Evolutionary conservation across 2,113 vertebrate genomes (phyloP).

Genomic region (Ceyx margarethae): DNA sequence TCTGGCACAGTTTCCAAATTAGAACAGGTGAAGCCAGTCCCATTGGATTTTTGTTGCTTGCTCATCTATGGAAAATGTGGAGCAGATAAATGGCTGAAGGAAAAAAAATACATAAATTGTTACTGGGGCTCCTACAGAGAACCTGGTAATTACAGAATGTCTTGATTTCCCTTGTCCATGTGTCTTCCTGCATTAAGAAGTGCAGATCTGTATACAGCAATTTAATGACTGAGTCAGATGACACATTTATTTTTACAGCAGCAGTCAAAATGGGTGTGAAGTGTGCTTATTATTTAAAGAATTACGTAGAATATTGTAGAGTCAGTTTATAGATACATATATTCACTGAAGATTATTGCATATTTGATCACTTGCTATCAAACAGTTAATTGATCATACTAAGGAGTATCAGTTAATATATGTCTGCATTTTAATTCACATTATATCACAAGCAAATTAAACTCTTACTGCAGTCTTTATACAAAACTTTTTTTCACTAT

Average conservation of each 20-base stretch:
- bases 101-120: background rate
- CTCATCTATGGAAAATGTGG: background rate
- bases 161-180: background rate
- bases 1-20: background rate
- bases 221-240: background rate
- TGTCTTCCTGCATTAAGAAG: background rate
- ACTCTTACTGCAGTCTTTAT: background rate
- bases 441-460: background rate
- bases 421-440: background rate
- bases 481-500: background rate
- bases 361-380: background rate
- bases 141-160: background rate
- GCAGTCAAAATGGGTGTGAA: background rate
- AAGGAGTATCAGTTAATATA: background rate
- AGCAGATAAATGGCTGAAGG: background rate
- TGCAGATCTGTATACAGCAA: background rate
- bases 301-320: background rate
- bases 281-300: background rate
- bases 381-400: background rate
- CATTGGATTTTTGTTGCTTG: background rate
- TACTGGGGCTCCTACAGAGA: background rate
- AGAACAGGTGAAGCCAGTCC: background rate
- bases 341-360: background rate
- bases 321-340: background rate
- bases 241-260: background rate